Conservation (phyloP, 2,888 invertebrate genomes). For the Ennomos quercinarius region DNA sequence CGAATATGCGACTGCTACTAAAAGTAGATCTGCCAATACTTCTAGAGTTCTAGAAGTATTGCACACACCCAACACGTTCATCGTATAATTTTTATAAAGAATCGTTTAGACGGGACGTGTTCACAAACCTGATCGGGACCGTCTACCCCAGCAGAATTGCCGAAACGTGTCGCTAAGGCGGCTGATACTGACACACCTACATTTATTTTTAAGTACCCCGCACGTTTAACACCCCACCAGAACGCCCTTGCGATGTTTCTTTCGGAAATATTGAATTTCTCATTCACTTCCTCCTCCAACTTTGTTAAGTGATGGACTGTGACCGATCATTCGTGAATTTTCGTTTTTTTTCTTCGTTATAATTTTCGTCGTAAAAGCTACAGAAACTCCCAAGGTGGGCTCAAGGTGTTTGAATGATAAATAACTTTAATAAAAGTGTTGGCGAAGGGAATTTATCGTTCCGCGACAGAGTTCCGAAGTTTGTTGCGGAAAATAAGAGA, state of each 20-base stretch:
- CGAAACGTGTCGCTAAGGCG: neutral
- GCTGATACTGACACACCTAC: constrained; percentile 1
- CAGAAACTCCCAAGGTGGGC: constrained; percentile 8
- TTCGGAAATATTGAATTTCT: constrained; percentile 24
- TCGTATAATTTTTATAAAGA: no score
- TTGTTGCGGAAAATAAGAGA: constrained; percentile 25
- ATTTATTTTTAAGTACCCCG: neutral
- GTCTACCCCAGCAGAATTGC: neutral
- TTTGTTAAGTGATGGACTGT: constrained; percentile 15
- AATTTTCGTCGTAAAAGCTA: constrained; percentile 15
- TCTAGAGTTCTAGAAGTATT: no score
- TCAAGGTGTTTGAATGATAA: constrained; percentile 29
- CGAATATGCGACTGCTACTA: no score
- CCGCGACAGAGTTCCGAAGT: constrained; percentile 15
- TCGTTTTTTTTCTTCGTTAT: constrained; percentile 11
- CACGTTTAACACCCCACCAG: constrained; percentile 6
- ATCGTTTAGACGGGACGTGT: no score
- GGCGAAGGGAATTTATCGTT: constrained; percentile 18
- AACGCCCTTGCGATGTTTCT: neutral
- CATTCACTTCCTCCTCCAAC: constrained; percentile 22
- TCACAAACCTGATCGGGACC: no score
- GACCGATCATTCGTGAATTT: constrained; percentile 18
- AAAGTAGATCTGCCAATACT: no score
- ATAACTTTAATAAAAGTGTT: constrained; percentile 34
- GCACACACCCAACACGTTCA: no score